Evolutionary conservation across 2,797 vertebrate genomes (phyloP).

Genomic region (Thripadectes ignobilis): DNA sequence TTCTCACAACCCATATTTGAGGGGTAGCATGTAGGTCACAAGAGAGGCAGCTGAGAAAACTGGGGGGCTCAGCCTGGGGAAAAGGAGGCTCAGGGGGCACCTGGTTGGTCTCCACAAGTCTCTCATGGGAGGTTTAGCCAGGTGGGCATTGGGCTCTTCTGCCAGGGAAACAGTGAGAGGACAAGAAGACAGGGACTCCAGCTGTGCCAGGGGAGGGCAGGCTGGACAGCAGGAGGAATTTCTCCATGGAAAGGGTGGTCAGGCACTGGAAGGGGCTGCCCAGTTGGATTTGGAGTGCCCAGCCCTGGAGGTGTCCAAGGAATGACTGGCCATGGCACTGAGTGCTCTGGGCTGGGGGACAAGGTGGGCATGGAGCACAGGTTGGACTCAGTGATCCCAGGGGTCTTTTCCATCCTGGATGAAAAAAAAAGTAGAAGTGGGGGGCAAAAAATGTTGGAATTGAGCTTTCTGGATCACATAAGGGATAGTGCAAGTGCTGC

Average conservation of each 20-base stretch:
- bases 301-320: neutral
- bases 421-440: neutral
- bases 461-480: neutral
- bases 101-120: rapidly evolving
- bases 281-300: neutral
- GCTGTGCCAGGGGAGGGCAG: neutral
- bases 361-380: neutral
- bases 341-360: neutral
- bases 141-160: neutral
- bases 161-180: neutral
- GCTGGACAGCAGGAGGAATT: neutral
- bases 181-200: neutral
- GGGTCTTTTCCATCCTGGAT: neutral
- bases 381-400: neutral
- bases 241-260: neutral
- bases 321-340: rapidly evolving
- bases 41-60: neutral
- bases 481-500: neutral
- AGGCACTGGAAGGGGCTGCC: neutral
- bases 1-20: neutral
- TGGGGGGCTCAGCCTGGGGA: neutral
- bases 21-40: rapidly evolving
- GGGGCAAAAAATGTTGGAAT: neutral
- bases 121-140: too few relatives aligned
- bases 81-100: neutral